Percentiles rank a stretch among this genome's conserved stretches.
Evolutionary conservation across 2,797 vertebrate genomes (phyloP).

Genomic region (Liasis olivaceus): DNA sequence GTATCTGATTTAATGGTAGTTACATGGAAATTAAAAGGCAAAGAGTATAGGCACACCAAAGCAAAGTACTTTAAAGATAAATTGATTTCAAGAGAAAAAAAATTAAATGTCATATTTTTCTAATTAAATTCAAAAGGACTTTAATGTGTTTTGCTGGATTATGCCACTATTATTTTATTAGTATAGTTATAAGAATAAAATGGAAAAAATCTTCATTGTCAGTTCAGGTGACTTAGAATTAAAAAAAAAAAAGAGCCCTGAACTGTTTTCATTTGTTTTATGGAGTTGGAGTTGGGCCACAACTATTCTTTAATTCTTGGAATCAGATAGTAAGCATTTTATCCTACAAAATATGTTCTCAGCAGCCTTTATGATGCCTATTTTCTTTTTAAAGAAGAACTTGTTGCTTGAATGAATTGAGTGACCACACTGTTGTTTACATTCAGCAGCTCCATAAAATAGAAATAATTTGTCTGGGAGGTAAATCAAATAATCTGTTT

Average conservation of each 20-base stretch:
- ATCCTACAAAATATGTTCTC: background rate
- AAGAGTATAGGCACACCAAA: background rate
- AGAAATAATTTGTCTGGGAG: background rate
- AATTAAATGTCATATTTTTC: background rate
- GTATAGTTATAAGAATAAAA: background rate
- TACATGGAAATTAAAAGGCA: background rate
- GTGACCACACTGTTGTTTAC: background rate
- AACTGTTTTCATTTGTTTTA: background rate
- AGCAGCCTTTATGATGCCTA: background rate
- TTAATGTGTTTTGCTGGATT: background rate
- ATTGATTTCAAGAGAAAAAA: background rate
- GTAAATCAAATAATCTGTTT: background rate
- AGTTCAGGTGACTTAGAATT: background rate
- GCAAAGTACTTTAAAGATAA: background rate
- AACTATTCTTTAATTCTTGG: background rate
- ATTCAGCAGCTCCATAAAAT: background rate
- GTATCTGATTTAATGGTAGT: conserved; percentile 1
- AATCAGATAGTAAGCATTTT: background rate
- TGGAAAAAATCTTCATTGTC: background rate
- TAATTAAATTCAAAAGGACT: background rate
- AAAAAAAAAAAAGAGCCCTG: background rate
- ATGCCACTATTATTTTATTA: background rate
- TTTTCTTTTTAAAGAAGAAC: background rate
- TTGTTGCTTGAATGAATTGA: background rate
- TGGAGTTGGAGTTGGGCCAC: background rate